Conservation (phyloP, 2,113 vertebrate genomes). For the Pteronura brasiliensis region DNA sequence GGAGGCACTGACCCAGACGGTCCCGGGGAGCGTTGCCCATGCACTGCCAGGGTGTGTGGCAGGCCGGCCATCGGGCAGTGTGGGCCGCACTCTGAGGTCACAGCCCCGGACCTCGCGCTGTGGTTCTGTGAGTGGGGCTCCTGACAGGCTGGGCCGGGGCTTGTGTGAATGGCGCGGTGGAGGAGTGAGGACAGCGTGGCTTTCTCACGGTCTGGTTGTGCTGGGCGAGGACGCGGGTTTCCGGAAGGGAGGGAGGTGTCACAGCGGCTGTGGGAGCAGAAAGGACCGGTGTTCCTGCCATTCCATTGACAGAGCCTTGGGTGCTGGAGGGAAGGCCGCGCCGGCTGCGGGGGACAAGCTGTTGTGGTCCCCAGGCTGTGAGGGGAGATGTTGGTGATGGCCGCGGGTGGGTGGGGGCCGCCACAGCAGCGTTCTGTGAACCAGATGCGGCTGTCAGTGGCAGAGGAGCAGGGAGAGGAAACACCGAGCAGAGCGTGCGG, state of each 20-base stretch:
- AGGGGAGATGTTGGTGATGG: too few relatives aligned
- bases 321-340: background rate
- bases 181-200: rapidly evolving
- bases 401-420: too few relatives aligned
- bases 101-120: background rate
- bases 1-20: background rate
- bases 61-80: background rate
- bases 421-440: too few relatives aligned
- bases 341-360: background rate
- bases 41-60: background rate
- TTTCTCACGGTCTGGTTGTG: background rate
- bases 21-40: background rate
- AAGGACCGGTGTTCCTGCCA: background rate
- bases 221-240: background rate
- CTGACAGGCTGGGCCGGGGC: rapidly evolving
- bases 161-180: rapidly evolving
- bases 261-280: background rate
- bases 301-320: rapidly evolving
- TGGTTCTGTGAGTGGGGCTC: background rate
- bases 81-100: background rate
- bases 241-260: background rate
- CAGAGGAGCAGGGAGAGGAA: too few relatives aligned
- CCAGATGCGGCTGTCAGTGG: too few relatives aligned
- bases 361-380: too few relatives aligned
- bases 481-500: too few relatives aligned